A percentile compares a stretch with the other conserved stretches of the same genome.
phyloP scores from a whole-genome alignment of 2,888 invertebrate genomes.

The Caenorhabditis panamensis region DNA sequence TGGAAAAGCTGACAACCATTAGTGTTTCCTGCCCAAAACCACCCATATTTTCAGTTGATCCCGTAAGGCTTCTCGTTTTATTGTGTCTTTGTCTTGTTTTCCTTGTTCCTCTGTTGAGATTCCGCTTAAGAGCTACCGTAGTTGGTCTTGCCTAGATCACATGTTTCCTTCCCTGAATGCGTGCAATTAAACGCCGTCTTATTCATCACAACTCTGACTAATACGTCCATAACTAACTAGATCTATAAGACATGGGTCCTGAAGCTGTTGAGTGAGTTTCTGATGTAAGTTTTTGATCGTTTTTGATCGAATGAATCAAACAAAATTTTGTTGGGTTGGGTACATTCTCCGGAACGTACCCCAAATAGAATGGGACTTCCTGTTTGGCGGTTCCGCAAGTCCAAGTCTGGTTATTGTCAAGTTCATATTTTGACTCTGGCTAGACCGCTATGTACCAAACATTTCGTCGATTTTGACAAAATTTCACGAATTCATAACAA shows the following conservation, averaged over 20 bases:
- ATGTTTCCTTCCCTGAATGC: slow-evolving; percentile 40
- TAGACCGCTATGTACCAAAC: too few species aligned
- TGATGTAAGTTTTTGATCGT: too few species aligned
- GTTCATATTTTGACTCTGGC: too few species aligned
- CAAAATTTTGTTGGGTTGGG: too few species aligned
- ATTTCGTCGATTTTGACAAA: too few species aligned
- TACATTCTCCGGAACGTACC: too few species aligned
- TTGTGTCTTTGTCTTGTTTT: background rate
- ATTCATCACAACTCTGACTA: slow-evolving; percentile 48
- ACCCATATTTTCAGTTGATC: background rate
- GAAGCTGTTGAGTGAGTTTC: background rate
- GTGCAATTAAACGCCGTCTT: slow-evolving; percentile 38
- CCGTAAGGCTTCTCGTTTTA: background rate
- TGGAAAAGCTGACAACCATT: background rate
- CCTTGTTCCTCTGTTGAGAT: background rate
- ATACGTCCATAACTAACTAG: slow-evolving; percentile 48
- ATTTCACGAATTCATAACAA: too few species aligned
- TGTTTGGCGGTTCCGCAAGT: too few species aligned
- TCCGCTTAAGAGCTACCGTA: background rate
- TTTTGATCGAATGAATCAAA: too few species aligned
- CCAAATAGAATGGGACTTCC: too few species aligned
- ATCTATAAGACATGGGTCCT: background rate
- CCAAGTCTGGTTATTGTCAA: too few species aligned
- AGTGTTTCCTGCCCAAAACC: too few species aligned
- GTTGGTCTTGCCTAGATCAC: slow-evolving; percentile 7